Evolutionary conservation across 2,113 vertebrate genomes (phyloP).

Genomic region (Vulpes vulpes): DNA sequence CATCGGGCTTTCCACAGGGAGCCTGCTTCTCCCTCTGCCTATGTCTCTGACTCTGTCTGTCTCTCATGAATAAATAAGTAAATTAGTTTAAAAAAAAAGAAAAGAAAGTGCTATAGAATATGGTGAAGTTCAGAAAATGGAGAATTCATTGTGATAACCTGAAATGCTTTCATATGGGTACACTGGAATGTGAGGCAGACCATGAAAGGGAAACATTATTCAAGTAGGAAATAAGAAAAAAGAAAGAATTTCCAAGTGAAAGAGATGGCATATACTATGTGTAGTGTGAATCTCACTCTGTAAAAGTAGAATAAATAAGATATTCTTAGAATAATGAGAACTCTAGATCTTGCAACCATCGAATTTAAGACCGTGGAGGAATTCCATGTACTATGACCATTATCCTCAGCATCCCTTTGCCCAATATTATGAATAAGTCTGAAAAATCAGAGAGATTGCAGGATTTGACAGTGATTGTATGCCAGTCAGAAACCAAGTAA

Average conservation of each 20-base stretch:
- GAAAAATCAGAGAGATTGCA: neutral
- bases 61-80: too few species aligned
- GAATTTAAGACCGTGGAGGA: neutral
- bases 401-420: neutral
- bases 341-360: neutral
- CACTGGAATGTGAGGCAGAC: neutral
- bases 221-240: constrained; percentile 11
- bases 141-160: neutral
- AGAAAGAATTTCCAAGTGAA: neutral
- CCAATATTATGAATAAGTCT: neutral
- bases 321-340: neutral
- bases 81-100: neutral
- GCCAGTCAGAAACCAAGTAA: neutral
- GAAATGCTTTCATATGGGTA: neutral
- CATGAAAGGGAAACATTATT: neutral
- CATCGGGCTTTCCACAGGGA: too few species aligned
- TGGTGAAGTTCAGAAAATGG: neutral
- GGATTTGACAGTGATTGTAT: neutral
- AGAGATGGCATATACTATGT: neutral
- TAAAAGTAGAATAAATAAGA: neutral
- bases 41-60: too few species aligned
- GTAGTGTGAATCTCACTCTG: neutral
- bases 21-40: too few species aligned
- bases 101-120: neutral
- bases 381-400: neutral